A percentile compares a stretch with the other conserved stretches of the same genome.
Conservation (phyloP, 1,140 invertebrate genomes). For the Pseudomyrmex cubaensis region DNA sequence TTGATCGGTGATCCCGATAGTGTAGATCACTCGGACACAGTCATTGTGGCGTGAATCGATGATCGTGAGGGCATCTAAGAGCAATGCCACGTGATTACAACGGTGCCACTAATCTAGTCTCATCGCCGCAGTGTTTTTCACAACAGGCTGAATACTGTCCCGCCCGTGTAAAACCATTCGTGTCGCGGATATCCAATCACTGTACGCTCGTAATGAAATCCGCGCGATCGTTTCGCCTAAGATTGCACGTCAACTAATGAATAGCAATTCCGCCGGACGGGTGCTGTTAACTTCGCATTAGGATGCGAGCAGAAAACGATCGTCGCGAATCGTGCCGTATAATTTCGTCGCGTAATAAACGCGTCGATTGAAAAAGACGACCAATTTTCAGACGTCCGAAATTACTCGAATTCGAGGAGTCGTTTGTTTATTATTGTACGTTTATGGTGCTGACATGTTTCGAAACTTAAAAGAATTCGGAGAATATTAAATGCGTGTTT, state of each 20-base stretch:
- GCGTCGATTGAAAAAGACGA: not conserved
- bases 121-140: constrained; percentile 14
- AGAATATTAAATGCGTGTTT: constrained; percentile 31
- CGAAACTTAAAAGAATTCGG: not conserved
- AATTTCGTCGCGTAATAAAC: constrained; percentile 43
- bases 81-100: constrained; percentile 54
- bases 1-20: constrained; percentile 41
- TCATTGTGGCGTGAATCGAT: constrained; percentile 49
- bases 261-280: constrained; percentile 48
- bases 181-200: constrained; percentile 23
- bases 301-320: constrained; percentile 33
- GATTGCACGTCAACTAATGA: constrained; percentile 53
- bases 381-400: not conserved
- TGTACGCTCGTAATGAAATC: constrained; percentile 32
- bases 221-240: constrained; percentile 1
- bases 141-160: constrained; percentile 61
- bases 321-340: constrained; percentile 16
- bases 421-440: constrained; percentile 18
- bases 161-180: constrained; percentile 39
- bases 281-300: constrained; percentile 12
- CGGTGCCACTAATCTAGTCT: constrained; percentile 64
- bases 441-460: not conserved
- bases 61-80: constrained; percentile 37
- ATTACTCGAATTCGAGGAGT: not conserved
- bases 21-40: constrained; percentile 15